A percentile compares a stretch with the other conserved stretches of the same genome.
Evolutionary conservation across 2,113 vertebrate species (phyloP).

Genomic region (Sinocyclocheilus rhinocerous): DNA sequence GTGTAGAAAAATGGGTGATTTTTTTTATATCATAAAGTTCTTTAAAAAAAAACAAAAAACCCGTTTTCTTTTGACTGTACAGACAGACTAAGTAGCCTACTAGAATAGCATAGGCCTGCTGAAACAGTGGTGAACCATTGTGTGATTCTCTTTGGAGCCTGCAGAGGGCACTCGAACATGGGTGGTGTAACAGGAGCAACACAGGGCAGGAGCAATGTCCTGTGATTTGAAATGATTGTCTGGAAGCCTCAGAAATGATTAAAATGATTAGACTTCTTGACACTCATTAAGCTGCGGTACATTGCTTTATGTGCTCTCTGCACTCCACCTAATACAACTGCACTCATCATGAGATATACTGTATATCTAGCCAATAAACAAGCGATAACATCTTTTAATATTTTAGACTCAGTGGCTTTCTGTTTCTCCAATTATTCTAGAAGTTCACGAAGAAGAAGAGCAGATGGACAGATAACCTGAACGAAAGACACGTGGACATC

Average conservation of each 20-base stretch:
- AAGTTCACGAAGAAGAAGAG: constrained; percentile 20
- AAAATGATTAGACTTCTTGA: not conserved
- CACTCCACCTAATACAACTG: constrained; percentile 7
- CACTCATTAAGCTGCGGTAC: not conserved
- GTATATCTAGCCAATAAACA: constrained; percentile 30
- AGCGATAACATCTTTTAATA: constrained; percentile 39
- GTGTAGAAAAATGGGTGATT: not conserved
- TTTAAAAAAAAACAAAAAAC: too few species aligned
- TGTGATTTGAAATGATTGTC: not conserved
- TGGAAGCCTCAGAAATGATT: too few species aligned
- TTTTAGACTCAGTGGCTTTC: not conserved
- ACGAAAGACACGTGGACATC: constrained; percentile 2
- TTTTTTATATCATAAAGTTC: too few species aligned
- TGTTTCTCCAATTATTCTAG: constrained; percentile 35
- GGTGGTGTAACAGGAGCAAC: not conserved
- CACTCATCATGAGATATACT: not conserved
- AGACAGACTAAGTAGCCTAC: too few species aligned
- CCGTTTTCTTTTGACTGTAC: too few species aligned
- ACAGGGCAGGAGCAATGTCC: not conserved
- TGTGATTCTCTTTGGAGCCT: constrained; percentile 15
- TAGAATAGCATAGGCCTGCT: not conserved
- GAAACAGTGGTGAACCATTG: not conserved
- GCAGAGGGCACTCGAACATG: constrained; percentile 43
- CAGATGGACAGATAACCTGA: constrained; percentile 41
- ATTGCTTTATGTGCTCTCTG: not conserved